Percentiles rank a stretch among this genome's conserved stretches.
These are phyloP conservation scores for Scelioninae gen. 2 DNA, from an alignment of 2,888 invertebrate genomes.

Conservation along the genomic window DNA sequence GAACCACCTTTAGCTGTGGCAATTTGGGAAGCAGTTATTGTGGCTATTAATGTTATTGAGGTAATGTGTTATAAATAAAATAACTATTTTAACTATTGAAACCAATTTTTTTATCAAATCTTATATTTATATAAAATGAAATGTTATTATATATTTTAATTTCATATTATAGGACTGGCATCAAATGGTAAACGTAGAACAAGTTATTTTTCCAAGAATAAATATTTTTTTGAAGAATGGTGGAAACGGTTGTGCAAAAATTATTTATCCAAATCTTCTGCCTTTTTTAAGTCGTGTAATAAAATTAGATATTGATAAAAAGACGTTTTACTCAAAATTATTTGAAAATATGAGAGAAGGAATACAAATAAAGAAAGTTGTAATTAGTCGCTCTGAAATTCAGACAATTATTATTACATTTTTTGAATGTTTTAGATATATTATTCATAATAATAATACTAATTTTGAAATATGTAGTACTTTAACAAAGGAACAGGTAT, in stretches of 20 bases:
- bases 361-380: constrained; percentile 78
- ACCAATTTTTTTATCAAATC: not conserved
- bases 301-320: constrained; percentile 75
- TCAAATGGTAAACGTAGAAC: constrained; percentile 83
- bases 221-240: constrained; percentile 81
- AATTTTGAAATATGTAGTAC: constrained; percentile 74
- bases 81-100: too few species aligned
- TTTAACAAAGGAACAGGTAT: constrained; percentile 73
- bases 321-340: constrained; percentile 80
- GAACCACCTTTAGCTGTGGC: constrained; percentile 81
- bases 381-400: constrained; percentile 82
- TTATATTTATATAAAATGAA: not conserved
- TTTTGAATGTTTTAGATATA: constrained; percentile 85
- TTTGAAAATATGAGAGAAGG: constrained; percentile 83
- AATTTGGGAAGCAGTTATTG: constrained; percentile 86
- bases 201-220: constrained; percentile 84
- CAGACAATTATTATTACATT: constrained; percentile 82
- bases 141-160: constrained; percentile 4
- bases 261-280: constrained; percentile 84
- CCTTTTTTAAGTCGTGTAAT: constrained; percentile 86
- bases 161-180: constrained; percentile 80
- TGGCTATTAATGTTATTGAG: constrained; percentile 78
- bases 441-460: constrained; percentile 77
- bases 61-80: constrained; percentile 67
- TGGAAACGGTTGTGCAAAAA: constrained; percentile 85